Percentiles rank a stretch among this genome's conserved stretches.
These are phyloP conservation scores for Aix galericulata DNA, from an alignment of 2,113 vertebrate genomes.

Conservation along the genomic window DNA sequence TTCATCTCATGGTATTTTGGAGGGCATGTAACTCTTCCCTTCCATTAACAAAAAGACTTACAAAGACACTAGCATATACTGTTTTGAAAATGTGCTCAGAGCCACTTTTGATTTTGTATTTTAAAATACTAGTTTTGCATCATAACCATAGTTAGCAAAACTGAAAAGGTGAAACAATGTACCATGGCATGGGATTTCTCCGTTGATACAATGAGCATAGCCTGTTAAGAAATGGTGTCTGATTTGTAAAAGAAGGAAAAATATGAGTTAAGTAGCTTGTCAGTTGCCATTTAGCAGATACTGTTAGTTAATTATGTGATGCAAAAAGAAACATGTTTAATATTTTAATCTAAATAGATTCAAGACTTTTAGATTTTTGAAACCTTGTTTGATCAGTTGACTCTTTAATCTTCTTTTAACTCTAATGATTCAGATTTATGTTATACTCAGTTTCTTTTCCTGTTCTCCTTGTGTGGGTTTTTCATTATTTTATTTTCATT, in stretches of 20 bases:
- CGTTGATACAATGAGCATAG: neutral
- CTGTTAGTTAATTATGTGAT: neutral
- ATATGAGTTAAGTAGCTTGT: neutral
- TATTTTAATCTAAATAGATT: constrained; percentile 29
- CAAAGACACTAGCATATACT: neutral
- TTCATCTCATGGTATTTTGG: neutral
- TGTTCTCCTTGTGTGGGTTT: constrained; percentile 48
- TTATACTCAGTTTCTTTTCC: constrained; percentile 37
- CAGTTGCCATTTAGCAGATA: constrained; percentile 6
- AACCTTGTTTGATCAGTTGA: constrained; percentile 16
- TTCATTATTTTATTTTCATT: constrained; percentile 68
- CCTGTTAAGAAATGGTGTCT: neutral
- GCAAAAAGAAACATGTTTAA: constrained; percentile 30
- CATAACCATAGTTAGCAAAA: neutral
- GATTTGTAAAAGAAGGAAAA: neutral
- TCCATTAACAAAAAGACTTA: constrained; percentile 14
- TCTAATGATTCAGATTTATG: constrained; percentile 51
- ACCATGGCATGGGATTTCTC: neutral
- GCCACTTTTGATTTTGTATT: neutral
- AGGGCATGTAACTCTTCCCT: constrained; percentile 16
- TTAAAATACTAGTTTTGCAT: neutral
- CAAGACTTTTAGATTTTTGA: neutral
- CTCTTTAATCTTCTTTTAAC: constrained; percentile 40
- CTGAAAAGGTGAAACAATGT: neutral
- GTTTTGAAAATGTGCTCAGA: neutral